These are phyloP conservation scores for Actenoides hombroni DNA, from an alignment of 2,113 vertebrate species.

Conservation along the genomic window DNA sequence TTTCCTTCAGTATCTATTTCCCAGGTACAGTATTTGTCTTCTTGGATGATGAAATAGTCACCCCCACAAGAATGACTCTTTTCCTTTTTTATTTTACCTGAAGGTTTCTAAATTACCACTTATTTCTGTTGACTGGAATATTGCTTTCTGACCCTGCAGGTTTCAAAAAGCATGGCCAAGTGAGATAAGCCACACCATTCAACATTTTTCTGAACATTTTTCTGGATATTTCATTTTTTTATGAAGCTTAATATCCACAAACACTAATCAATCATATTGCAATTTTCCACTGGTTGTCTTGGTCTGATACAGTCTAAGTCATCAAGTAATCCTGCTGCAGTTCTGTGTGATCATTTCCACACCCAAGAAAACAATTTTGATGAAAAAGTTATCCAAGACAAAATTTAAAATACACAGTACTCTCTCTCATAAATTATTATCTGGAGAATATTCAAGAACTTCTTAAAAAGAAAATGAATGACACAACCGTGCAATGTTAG, in stretches of 20 bases:
- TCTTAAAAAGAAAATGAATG: background rate
- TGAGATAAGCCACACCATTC: background rate
- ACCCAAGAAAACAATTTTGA: background rate
- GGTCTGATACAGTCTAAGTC: background rate
- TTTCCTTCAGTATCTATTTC: background rate
- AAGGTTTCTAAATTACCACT: background rate
- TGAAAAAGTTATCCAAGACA: background rate
- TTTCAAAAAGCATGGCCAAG: background rate
- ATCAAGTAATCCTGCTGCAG: background rate
- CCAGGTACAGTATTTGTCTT: background rate
- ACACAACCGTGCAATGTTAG: background rate
- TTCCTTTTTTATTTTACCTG: background rate
- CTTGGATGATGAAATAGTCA: background rate
- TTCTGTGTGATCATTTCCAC: background rate
- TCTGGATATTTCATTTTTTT: background rate
- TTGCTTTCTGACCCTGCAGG: background rate
- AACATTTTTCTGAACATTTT: background rate
- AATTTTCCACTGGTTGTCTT: background rate
- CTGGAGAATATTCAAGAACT: background rate
- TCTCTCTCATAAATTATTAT: background rate
- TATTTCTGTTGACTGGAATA: background rate
- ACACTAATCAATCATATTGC: background rate
- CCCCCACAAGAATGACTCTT: background rate
- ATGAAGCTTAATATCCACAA: background rate
- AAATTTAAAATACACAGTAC: background rate